These are phyloP conservation scores for Alviniconcha strummeri DNA, from an alignment of 2,888 invertebrate species.

Conservation along the genomic window DNA sequence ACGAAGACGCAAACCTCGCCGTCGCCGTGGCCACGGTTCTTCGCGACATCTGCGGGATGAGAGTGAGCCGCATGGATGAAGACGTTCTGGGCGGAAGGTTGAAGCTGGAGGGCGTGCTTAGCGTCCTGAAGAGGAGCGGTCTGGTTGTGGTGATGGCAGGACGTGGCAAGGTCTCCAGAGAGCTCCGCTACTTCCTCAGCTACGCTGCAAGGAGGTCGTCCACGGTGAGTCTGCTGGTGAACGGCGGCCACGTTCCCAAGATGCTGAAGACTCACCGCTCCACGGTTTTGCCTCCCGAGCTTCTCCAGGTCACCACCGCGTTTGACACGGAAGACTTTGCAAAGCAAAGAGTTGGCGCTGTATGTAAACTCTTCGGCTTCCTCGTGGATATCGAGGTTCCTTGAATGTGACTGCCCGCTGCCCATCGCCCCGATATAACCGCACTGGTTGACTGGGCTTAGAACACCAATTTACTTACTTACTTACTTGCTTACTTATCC, in stretches of 20 bases:
- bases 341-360: not conserved
- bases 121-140: conserved; percentile 10
- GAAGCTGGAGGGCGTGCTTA: conserved; percentile 2
- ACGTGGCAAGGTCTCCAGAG: not conserved
- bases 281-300: not conserved
- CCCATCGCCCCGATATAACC: too few relatives aligned
- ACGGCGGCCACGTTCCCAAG: not conserved
- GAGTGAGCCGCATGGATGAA: conserved; percentile 11
- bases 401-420: not conserved
- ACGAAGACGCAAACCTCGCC: conserved; percentile 8
- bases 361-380: conserved; percentile 11
- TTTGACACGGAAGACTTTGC: not conserved
- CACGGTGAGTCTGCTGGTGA: not conserved
- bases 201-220: not conserved
- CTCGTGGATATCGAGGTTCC: not conserved
- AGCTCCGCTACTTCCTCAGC: not conserved
- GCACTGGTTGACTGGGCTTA: too few relatives aligned
- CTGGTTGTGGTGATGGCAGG: conserved; percentile 16
- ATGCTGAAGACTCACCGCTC: conserved; percentile 14
- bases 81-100: conserved; percentile 1
- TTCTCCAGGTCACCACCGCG: not conserved
- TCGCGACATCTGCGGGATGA: conserved; percentile 3
- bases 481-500: too few relatives aligned
- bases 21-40: not conserved
- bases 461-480: too few relatives aligned